These are phyloP conservation scores for Erpetoichthys calabaricus DNA, from an alignment of 2,797 vertebrate species.

Conservation along the genomic window DNA sequence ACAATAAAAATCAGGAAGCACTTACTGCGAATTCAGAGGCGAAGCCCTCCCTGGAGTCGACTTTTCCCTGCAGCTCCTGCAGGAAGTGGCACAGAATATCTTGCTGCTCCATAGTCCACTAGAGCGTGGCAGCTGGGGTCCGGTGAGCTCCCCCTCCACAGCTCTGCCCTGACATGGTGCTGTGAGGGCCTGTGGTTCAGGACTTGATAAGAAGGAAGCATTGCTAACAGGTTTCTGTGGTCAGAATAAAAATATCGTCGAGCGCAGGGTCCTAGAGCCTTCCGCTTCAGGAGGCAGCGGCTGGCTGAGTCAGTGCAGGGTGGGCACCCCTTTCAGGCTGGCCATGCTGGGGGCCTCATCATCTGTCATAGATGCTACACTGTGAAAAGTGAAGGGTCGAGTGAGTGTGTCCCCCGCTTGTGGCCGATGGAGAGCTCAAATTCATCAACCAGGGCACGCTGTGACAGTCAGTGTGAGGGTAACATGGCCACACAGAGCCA, in stretches of 20 bases:
- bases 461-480: no score
- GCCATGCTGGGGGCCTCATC: no score
- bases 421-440: no score
- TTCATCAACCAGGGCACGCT: no score
- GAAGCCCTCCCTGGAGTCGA: constrained; percentile 35
- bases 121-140: no score
- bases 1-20: constrained; percentile 3
- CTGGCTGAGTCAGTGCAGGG: no score
- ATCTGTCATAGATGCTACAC: no score
- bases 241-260: constrained; percentile 51
- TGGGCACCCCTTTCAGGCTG: no score
- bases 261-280: constrained; percentile 52
- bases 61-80: constrained; percentile 45
- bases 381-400: no score
- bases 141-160: neutral
- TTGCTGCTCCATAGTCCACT: constrained; percentile 56
- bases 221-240: constrained; percentile 61
- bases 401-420: no score
- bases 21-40: constrained; percentile 53
- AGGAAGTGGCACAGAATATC: constrained; percentile 58
- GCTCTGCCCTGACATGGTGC: constrained; percentile 7
- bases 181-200: constrained; percentile 17
- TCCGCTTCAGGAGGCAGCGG: constrained; percentile 12
- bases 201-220: constrained; percentile 56
- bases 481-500: no score